Evolutionary conservation across 2,113 vertebrate genomes (phyloP), one percentile per base, ranked within the genome.

Genomic region (Daubentonia madagascariensis): DNA sequence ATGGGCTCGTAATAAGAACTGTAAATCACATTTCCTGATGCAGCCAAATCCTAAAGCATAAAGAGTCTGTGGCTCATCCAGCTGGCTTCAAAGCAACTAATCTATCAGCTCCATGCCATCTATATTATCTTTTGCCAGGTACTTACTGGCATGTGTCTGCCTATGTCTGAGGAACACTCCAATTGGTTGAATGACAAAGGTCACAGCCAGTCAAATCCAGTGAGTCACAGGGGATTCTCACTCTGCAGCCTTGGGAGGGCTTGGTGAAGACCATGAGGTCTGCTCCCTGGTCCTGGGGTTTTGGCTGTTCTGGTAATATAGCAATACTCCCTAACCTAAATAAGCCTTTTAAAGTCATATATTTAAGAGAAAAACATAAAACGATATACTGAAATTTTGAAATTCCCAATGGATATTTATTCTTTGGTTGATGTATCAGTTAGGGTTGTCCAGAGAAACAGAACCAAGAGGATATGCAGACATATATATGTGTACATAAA

Each of bases 81-180:
- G 70, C 50, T 12, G 0, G 72, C 78, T 59, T 20, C 35, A 18
- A 1, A 17, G 96, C 17, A 45, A 72, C 90, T 35, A n/a, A 37
- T 50, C 89, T 13, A 85, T 86, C 67, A 88, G 68, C 96, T 79
- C 83, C 1, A 52, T 0, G 92, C 86, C 94, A 18, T 45, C 84
- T 22, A 45, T 0, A 54, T 54, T 32, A 80, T 14, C 84, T 59
- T 37, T 59, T 2, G 1, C 90, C 78, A 35, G 90, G 45, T 35
- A 6, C 48, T 57, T 54, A 87, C 28, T 70, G 90, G 96, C 96
- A 92, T 14, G 81, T 96, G 95, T 97, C 98, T 89, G 87, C 93
- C 96, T 67, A 16, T 1, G 4, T 73, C 67, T 7, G 61, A 89
- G 87, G 87, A 43, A 35, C 78, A 12, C 32, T 54, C 89, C 63